Percentiles rank a stretch among this genome's conserved stretches.
phyloP scores from a whole-genome alignment of 2,113 vertebrate genomes.

The Phalacrocorax carbo region DNA sequence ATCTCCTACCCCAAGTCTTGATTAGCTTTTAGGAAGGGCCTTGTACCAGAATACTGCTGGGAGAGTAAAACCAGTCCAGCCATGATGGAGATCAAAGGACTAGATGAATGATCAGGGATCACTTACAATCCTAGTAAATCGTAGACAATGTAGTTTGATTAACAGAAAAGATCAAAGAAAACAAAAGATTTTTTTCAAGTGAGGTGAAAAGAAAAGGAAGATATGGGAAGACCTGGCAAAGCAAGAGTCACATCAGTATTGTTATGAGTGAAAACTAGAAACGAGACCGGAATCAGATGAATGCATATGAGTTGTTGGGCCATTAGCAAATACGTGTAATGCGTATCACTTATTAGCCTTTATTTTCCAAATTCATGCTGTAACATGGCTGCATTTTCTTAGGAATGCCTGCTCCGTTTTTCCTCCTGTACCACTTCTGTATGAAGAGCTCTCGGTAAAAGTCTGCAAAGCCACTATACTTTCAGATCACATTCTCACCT shows the following conservation, averaged over 20 bases:
- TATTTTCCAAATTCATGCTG: background rate
- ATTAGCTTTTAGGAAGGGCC: background rate
- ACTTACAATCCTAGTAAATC: background rate
- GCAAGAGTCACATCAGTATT: too few relatives aligned
- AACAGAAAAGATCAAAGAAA: background rate
- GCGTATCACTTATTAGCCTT: background rate
- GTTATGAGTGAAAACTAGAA: background rate
- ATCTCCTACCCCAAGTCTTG: background rate
- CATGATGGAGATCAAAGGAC: background rate
- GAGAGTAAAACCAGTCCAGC: background rate
- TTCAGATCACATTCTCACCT: background rate
- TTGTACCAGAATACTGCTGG: background rate
- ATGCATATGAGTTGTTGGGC: background rate
- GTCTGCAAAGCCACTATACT: background rate
- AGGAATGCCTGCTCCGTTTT: background rate
- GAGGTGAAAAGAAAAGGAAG: background rate
- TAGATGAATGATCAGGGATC: background rate
- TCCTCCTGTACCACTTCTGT: too few relatives aligned
- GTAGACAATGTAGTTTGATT: background rate
- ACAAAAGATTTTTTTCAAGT: background rate
- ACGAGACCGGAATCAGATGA: background rate
- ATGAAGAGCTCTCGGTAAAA: background rate
- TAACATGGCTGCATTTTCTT: background rate
- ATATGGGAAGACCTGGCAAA: background rate
- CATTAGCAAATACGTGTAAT: background rate